A percentile compares a stretch with the other conserved stretches of the same genome.
Conservation (phyloP, 2,888 invertebrate genomes). For the Catocala fraxini region DNA sequence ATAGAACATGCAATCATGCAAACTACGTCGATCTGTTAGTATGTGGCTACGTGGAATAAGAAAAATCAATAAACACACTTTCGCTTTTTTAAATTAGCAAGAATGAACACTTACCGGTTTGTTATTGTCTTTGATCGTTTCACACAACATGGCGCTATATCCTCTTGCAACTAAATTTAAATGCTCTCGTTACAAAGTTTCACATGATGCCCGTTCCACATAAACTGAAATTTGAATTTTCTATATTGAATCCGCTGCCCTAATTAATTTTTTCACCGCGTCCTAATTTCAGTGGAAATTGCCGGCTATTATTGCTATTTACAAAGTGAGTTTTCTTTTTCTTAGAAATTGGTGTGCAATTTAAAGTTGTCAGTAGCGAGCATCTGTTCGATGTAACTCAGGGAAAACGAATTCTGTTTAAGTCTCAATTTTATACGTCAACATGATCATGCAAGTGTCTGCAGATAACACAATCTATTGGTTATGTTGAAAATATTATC, state of each 20-base stretch:
- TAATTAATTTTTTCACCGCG: conserved; percentile 45
- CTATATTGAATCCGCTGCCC: conserved; percentile 50
- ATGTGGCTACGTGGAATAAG: too few species aligned
- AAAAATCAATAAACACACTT: too few species aligned
- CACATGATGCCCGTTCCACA: conserved; percentile 25
- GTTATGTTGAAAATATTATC: too few species aligned
- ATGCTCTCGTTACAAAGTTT: conserved; percentile 16
- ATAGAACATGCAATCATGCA: too few species aligned
- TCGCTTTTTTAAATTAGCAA: too few species aligned
- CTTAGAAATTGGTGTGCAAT: conserved; percentile 15
- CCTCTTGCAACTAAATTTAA: neutral
- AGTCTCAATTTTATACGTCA: too few species aligned
- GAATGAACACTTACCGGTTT: conserved; percentile 51
- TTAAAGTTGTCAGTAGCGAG: conserved; percentile 22
- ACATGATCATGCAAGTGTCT: too few species aligned
- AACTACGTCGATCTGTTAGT: too few species aligned
- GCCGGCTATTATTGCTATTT: conserved; percentile 52
- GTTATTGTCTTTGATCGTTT: conserved; percentile 53
- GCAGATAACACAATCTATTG: too few species aligned
- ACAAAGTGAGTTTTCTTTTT: conserved; percentile 18
- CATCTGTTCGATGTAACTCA: conserved; percentile 13
- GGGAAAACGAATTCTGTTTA: neutral
- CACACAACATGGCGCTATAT: conserved; percentile 27
- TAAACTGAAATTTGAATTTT: conserved; percentile 30
- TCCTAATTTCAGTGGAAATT: conserved; percentile 50